Evolutionary conservation across 2,888 invertebrate species (phyloP).

Genomic region (Horisme vitalbata): DNA sequence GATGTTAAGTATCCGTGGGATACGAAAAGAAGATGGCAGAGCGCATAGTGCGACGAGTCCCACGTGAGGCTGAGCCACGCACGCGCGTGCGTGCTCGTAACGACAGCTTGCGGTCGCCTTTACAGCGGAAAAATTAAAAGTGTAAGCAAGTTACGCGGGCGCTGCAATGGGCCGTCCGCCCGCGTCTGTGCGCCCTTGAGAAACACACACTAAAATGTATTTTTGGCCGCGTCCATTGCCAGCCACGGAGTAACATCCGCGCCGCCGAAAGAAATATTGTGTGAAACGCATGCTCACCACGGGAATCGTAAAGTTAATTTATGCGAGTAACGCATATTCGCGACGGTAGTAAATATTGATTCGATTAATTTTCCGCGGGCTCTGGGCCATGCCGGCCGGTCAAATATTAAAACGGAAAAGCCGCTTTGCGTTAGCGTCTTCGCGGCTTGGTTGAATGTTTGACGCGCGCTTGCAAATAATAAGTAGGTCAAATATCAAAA

Average conservation of each 20-base stretch:
- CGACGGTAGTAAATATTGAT: constrained; percentile 48
- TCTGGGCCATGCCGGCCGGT: constrained; percentile 7
- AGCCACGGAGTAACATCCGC: constrained; percentile 69
- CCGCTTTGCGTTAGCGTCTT: constrained; percentile 13
- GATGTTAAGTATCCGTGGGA: neutral
- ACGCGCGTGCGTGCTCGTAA: constrained; percentile 13
- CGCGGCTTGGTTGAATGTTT: constrained; percentile 1
- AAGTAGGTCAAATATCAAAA: constrained; percentile 29
- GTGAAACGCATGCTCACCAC: constrained; percentile 49
- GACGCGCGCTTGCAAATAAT: constrained; percentile 18
- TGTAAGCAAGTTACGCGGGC: constrained; percentile 24
- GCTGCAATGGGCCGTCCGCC: constrained; percentile 25
- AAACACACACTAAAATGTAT: constrained; percentile 77
- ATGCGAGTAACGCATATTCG: constrained; percentile 43
- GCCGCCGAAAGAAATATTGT: constrained; percentile 64
- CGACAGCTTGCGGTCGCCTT: constrained; percentile 52
- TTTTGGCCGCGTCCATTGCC: constrained; percentile 76
- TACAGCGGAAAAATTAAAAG: constrained; percentile 62
- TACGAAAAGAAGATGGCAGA: neutral
- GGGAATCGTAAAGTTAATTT: constrained; percentile 54
- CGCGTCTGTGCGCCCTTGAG: constrained; percentile 62
- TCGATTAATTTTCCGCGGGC: constrained; percentile 32
- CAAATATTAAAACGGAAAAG: too few species aligned
- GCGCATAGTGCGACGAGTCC: neutral
- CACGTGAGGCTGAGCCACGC: constrained; percentile 2